Percentiles rank a stretch among this genome's conserved stretches.
Evolutionary conservation across 2,888 invertebrate species (phyloP).

Genomic region (Tipula vernalis): DNA sequence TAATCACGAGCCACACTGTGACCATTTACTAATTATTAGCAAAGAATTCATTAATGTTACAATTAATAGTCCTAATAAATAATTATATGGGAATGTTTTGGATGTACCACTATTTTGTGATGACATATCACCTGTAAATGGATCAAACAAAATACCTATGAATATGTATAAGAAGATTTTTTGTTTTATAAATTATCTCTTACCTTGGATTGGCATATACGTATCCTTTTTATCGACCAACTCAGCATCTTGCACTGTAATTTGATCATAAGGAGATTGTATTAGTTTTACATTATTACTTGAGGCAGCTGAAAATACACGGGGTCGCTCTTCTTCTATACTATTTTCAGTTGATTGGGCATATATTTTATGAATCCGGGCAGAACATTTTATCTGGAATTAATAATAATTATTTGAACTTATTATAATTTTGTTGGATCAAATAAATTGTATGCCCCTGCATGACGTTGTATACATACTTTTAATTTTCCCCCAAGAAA

Average conservation of each 20-base stretch:
- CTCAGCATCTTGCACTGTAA: constrained; percentile 29
- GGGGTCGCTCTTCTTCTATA: constrained; percentile 43
- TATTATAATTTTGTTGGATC: neutral
- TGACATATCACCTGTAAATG: constrained; percentile 26
- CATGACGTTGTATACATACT: constrained; percentile 23
- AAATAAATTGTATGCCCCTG: too few species aligned
- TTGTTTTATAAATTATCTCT: neutral
- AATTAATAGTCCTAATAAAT: neutral
- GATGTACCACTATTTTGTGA: constrained; percentile 21
- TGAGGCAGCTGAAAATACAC: constrained; percentile 18
- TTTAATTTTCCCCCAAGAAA: constrained; percentile 42
- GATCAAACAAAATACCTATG: neutral
- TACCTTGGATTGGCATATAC: constrained; percentile 33
- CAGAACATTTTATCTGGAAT: constrained; percentile 47
- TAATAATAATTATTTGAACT: neutral
- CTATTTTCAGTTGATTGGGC: constrained; percentile 54
- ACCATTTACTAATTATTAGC: neutral
- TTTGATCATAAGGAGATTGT: constrained; percentile 30
- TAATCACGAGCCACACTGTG: neutral
- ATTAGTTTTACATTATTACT: constrained; percentile 28
- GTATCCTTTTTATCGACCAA: constrained; percentile 30
- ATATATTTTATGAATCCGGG: constrained; percentile 51
- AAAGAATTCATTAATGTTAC: neutral
- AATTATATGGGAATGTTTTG: neutral
- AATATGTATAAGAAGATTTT: neutral